phyloP scores from a whole-genome alignment of 1,140 invertebrate genomes.

The Harlomillsia oculata region DNA sequence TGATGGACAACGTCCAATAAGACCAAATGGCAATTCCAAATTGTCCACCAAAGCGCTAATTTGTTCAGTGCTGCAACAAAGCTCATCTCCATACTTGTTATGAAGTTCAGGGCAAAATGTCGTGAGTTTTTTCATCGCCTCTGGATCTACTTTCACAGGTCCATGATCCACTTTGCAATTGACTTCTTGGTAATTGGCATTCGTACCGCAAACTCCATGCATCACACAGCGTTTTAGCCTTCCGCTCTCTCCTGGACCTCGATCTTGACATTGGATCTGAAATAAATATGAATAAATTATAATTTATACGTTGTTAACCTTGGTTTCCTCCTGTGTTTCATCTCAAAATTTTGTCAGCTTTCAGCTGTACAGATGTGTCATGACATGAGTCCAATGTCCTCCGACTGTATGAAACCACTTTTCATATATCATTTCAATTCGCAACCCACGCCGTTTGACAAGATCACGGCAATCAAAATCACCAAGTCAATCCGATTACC shows the following conservation, averaged over 20 bases:
- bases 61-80: conserved; percentile 41
- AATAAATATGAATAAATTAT: not conserved
- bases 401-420: too few relatives aligned
- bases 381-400: too few relatives aligned
- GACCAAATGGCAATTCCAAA: conserved; percentile 38
- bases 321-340: too few relatives aligned
- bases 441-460: too few relatives aligned
- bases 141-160: conserved; percentile 38
- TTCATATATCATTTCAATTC: too few relatives aligned
- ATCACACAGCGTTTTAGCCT: conserved; percentile 14
- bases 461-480: too few relatives aligned
- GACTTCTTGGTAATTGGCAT: conserved; percentile 38
- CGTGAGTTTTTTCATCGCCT: conserved; percentile 28
- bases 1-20: conserved; percentile 67
- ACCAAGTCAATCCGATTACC: too few relatives aligned
- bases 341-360: too few relatives aligned
- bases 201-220: conserved; percentile 30
- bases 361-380: too few relatives aligned
- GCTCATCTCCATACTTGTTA: conserved; percentile 35
- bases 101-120: conserved; percentile 40
- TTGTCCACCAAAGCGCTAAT: conserved; percentile 38
- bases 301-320: too few relatives aligned
- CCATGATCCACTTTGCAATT: conserved; percentile 42
- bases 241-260: not conserved
- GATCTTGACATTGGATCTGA: not conserved